phyloP scores from a whole-genome alignment of 53 echinoderm and acorn worm genomes.

The Apostichopus leukothele region DNA sequence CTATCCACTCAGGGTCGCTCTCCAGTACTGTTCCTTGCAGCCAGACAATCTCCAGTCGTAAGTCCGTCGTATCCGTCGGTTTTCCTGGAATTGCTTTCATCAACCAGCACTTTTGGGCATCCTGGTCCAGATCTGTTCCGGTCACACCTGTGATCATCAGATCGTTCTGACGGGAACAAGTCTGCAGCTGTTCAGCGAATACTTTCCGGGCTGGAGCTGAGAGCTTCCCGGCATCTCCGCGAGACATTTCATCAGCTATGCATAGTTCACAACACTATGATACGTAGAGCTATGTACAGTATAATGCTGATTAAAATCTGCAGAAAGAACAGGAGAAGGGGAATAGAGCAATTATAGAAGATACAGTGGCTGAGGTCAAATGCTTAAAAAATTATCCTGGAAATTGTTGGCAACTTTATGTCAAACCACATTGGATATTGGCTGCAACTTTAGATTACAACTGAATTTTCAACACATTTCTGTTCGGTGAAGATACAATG shows the following conservation, averaged over 20 bases:
- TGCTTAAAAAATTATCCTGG: too few species aligned
- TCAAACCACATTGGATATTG: too few species aligned
- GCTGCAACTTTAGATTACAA: too few species aligned
- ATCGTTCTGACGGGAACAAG: neutral
- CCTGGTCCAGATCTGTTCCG: neutral
- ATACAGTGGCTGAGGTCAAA: too few species aligned
- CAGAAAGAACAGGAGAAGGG: too few species aligned
- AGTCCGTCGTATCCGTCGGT: neutral
- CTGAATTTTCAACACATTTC: too few species aligned
- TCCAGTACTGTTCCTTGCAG: conserved; percentile 40
- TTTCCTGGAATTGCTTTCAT: conserved; percentile 10
- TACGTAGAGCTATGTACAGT: too few species aligned
- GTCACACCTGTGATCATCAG: neutral
- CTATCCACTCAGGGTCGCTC: neutral
- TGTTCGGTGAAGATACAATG: too few species aligned
- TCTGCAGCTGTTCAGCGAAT: conserved; percentile 28
- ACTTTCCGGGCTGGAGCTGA: conserved; percentile 28
- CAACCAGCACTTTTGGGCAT: conserved; percentile 5
- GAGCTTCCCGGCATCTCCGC: conserved; percentile 12
- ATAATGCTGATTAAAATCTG: too few species aligned
- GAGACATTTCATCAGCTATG: neutral
- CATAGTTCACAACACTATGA: neutral
- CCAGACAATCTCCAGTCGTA: conserved; percentile 31
- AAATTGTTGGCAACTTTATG: too few species aligned
- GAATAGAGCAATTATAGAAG: too few species aligned